phyloP scores from a whole-genome alignment of 2,113 vertebrate species.

The Lepisosteus oculatus region DNA sequence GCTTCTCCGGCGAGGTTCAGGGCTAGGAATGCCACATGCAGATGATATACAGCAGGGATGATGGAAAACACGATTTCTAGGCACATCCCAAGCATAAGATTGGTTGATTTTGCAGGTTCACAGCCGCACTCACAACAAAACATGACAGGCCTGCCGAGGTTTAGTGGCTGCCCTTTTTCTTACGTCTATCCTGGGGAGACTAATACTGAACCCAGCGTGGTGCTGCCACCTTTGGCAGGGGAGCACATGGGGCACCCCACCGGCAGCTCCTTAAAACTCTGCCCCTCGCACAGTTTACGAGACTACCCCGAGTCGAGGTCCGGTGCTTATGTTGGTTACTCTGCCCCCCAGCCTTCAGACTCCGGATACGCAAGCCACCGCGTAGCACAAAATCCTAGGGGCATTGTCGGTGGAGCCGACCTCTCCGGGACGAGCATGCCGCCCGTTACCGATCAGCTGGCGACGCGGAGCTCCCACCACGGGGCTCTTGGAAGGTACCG shows the following conservation, averaged over 20 bases:
- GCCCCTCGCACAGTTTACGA: conserved; percentile 60
- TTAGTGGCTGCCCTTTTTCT: conserved; percentile 64
- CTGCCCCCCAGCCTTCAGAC: conserved; percentile 65
- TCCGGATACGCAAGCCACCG: conserved; percentile 65
- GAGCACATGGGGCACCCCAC: conserved; percentile 57
- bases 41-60: conserved; percentile 58
- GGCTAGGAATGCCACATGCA: conserved; percentile 67
- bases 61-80: conserved; percentile 51
- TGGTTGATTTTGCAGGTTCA: conserved; percentile 48
- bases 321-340: conserved; percentile 66
- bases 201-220: conserved; percentile 58
- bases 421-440: conserved; percentile 66
- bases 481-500: conserved; percentile 64
- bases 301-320: conserved; percentile 60
- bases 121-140: conserved; percentile 52
- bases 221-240: conserved; percentile 63
- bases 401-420: conserved; percentile 67
- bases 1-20: conserved; percentile 56
- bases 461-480: conserved; percentile 60
- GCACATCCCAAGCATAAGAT: conserved; percentile 46
- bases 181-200: conserved; percentile 61
- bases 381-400: conserved; percentile 64
- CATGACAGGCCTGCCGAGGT: conserved; percentile 60
- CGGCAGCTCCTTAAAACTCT: conserved; percentile 69
- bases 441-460: conserved; percentile 64